phyloP scores from a whole-genome alignment of 2,888 invertebrate species.

The Diogma glabrata region DNA sequence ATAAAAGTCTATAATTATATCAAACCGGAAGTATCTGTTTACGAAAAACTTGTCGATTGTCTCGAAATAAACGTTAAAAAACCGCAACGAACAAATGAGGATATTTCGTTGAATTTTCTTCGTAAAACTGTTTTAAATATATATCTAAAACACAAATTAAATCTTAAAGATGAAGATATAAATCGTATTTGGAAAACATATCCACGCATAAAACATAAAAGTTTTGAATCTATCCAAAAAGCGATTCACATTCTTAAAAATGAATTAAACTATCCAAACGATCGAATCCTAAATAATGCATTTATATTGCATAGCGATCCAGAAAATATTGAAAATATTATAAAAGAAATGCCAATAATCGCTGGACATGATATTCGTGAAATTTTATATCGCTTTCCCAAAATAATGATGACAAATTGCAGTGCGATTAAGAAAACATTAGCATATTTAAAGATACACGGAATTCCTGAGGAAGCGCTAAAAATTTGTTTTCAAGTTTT shows the following conservation, averaged over 20 bases:
- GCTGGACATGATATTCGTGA: conserved; percentile 44
- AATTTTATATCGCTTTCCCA: conserved; percentile 45
- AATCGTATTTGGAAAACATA: conserved; percentile 32
- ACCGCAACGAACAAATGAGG: conserved; percentile 18
- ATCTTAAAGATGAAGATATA: conserved; percentile 30
- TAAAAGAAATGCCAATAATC: conserved; percentile 42
- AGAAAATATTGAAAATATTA: conserved; percentile 42
- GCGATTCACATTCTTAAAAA: conserved; percentile 43
- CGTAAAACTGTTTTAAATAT: conserved; percentile 27
- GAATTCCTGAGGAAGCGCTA: conserved; percentile 44
- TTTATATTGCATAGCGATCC: conserved; percentile 49
- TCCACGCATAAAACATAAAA: conserved; percentile 34
- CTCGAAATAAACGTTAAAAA: conserved; percentile 23
- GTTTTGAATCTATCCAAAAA: conserved; percentile 40
- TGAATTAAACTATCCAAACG: conserved; percentile 42
- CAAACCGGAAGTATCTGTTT: conserved; percentile 32
- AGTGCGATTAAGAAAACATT: conserved; percentile 43
- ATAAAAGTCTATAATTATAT: conserved; percentile 36
- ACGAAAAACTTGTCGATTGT: conserved; percentile 27
- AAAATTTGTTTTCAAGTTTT: conserved; percentile 43
- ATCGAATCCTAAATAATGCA: conserved; percentile 44
- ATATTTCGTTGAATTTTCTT: conserved; percentile 27
- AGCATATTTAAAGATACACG: conserved; percentile 43
- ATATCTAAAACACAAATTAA: conserved; percentile 35
- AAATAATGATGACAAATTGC: conserved; percentile 48